Evolutionary conservation across 2,888 invertebrate species (phyloP), one percentile per base, ranked within the genome.

Genomic region (Ferdinandea cuprea): DNA sequence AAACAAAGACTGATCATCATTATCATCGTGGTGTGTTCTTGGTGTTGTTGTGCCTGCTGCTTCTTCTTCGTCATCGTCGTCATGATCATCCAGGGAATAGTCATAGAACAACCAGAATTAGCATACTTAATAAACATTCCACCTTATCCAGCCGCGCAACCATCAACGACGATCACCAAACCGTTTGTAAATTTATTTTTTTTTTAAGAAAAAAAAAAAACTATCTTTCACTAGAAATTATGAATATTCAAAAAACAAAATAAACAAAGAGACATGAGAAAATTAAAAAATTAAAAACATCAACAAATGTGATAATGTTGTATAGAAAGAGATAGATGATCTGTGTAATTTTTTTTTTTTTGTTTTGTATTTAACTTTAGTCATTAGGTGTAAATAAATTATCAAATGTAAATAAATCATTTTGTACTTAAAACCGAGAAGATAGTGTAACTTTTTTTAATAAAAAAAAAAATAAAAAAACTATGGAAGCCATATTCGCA

Each of bases 221-320:
- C 42, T 54, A 65, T 46, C 61, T 63, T 63, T 68, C 66, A 68
- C 54, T 35, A 46, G 44, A 8, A 61, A 63, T 74, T 30, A 80
- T 74, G 44, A 81, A 81, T 81, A 71, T 81, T 76, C 69, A 80
- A 50, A 58, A 13, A 54, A 40, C 7, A 37, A 30, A 54, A 40
- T 11, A 37, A 30, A 52, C 15, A 40, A 46, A 61, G 8, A 40
- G 25, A 46, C n/a, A n/a, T 65, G 11, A 44, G 21, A 46, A 65
- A 54, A 66, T 50, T 17, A 30, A 58, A 50, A 15, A 52, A 25
- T 48, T n/a, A 50, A 13, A 44, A 42, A 44, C 37, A 21, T 46
- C 78, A 83, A 83, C 72, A 83, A 83, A 83, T 83, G 83, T 83
- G 83, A 83, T 83, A 83, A 63, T 44, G 83, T 83, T 83, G 78